A percentile compares a stretch with the other conserved stretches of the same genome.
Conservation (phyloP, 2,797 vertebrate species). For the Acanthopagrus latus region DNA sequence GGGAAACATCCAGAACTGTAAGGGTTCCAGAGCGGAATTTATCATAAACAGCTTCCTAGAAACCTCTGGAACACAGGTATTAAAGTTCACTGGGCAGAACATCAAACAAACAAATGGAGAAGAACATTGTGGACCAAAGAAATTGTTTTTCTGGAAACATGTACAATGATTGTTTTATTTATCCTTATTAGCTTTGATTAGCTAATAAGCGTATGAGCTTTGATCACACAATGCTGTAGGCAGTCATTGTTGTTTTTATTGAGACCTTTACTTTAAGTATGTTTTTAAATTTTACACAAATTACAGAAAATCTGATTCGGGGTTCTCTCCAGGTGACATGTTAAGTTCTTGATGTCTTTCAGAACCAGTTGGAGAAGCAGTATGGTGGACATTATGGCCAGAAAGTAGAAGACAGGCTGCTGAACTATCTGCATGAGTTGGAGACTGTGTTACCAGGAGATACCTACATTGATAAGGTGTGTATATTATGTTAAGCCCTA, state of each 20-base stretch:
- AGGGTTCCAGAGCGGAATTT: neutral
- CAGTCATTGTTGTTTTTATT: neutral
- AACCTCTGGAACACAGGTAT: neutral
- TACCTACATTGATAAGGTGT: slow-evolving; percentile 79
- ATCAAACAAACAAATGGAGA: slow-evolving; percentile 8
- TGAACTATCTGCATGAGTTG: slow-evolving; percentile 76
- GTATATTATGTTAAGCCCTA: slow-evolving; percentile 8
- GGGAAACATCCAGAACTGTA: neutral
- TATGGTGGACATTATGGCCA: slow-evolving; percentile 82
- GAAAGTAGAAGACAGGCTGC: slow-evolving; percentile 82
- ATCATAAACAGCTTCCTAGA: neutral
- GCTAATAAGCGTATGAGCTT: too few relatives aligned
- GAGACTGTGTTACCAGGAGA: slow-evolving; percentile 68
- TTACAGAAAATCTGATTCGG: neutral
- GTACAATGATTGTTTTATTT: neutral
- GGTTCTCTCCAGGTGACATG: neutral
- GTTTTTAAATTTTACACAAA: neutral
- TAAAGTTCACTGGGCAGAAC: slow-evolving; percentile 12
- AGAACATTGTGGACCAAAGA: neutral
- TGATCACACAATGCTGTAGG: neutral
- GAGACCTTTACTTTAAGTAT: neutral
- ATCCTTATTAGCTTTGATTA: too few relatives aligned
- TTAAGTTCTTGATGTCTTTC: slow-evolving; percentile 28
- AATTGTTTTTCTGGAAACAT: neutral
- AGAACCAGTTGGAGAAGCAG: slow-evolving; percentile 80